These are phyloP conservation scores for Physeter macrocephalus DNA, from an alignment of 2,113 vertebrate species.

Conservation along the genomic window DNA sequence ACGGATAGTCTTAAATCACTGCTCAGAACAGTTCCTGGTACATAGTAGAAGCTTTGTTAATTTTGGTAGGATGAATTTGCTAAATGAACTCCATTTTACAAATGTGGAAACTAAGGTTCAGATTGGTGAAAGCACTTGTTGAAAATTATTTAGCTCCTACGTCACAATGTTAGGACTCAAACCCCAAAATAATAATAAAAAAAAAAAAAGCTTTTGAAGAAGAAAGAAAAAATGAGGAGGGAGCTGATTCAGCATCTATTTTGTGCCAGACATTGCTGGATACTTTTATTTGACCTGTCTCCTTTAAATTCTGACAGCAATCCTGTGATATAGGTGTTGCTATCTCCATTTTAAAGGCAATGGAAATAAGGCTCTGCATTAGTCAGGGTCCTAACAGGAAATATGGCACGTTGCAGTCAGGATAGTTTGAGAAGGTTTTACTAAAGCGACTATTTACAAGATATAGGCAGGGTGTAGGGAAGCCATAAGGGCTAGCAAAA, in stretches of 20 bases:
- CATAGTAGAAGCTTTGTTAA: neutral
- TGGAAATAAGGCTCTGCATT: neutral
- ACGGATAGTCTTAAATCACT: neutral
- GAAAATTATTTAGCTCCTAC: neutral
- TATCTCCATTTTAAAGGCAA: neutral
- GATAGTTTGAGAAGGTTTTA: neutral
- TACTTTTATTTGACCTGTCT: neutral
- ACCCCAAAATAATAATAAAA: neutral
- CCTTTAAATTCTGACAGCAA: neutral
- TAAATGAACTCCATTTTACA: neutral
- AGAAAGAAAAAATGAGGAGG: neutral
- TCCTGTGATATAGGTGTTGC: neutral
- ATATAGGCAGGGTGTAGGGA: neutral
- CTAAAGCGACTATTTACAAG: neutral
- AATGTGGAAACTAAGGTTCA: neutral
- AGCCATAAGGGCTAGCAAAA: neutral
- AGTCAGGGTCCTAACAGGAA: neutral
- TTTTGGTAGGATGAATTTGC: neutral
- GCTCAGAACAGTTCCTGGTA: neutral
- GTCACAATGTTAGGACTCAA: neutral
- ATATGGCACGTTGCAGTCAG: neutral
- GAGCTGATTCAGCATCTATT: neutral
- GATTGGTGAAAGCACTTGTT: neutral
- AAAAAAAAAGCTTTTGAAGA: neutral
- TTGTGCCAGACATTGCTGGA: neutral